Evolutionary conservation across 2,113 vertebrate genomes (phyloP), one percentile per base, ranked within the genome.

Genomic region (Spea multiplicata): DNA sequence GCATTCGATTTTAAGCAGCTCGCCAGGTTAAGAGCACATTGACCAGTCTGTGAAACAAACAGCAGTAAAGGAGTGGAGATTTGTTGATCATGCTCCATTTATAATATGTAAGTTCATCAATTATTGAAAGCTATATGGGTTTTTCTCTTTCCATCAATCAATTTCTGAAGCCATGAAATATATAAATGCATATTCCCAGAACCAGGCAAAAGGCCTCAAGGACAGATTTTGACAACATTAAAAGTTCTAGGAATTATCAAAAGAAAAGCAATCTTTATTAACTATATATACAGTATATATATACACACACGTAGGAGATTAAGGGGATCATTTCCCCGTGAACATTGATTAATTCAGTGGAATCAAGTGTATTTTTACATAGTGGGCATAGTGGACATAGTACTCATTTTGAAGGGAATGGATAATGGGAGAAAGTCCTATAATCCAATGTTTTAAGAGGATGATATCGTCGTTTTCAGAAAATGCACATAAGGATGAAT

Each of bases 81-180:
- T 66, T 73, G 70, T 71, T 73, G 77, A 79, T 66, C 70, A 30
- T 30, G 70, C 77, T 73, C 44, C 77, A 79, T 73, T 73, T 73
- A 66, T 67, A 13, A 66, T 67, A n/a, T 67, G 50, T 65, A 79
- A 48, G 50, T 65, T 73, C 77, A 79, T 79, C 50, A 48, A 79
- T 79, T 73, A 79, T 79, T 79, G 65, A 79, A 47, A 48, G 17
- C 67, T 44, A n/a, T 45, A 67, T 70, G 69, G 44, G 50, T 67
- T 47, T 55, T 65, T 46, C 69, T 52, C 70, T 66, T 65, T 12
- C 4, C 45, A 73, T 73, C 77, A 16, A 73, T 79, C 70, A 66
- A 72, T 73, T 79, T 79, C 50, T 79, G 50, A 79, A 79, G 46
- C 70, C 44, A 73, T 79, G 52, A 79, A 79, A 79, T 78, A 17